Base-by-base conservation (phyloP, 2,113 vertebrate genomes). In the Coturnix japonica region DNA sequence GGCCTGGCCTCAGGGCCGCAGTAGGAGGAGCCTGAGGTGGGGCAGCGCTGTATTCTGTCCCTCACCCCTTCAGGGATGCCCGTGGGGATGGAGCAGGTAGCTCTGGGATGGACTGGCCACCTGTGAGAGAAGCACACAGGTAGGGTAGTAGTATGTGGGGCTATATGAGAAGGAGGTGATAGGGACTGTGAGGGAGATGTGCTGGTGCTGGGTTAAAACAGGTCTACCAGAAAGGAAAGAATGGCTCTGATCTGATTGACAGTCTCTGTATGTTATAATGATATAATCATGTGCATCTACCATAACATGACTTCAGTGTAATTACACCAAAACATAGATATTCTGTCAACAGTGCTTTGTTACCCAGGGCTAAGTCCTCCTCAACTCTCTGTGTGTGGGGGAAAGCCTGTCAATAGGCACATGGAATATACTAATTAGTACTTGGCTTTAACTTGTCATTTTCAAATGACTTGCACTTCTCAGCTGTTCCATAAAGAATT, bases 71-170 rank as follows among this genome's bases (percentile, higher is more conserved):
- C 7, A 6, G 19, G 1, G 18, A 33, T 11, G 13, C 19, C 20
- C 16, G 11, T 14, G 5, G 4, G 16, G 9, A 39, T 49, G 8
- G 43, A 43, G 33, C 0, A 2, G 10, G 22, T 33, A 30, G 25
- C 14, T 1, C 0, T 3, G 21, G 41, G n/a, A 57, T 47, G 19
- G 30, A 47, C 30, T 0, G 3, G n/a, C 23, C 23, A 16, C 3
- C 14, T 11, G 25, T 43, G 75, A 44, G 33, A 57, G 60, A 23
- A 37, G 33, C 8, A 5, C 28, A 35, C 33, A 11, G 28, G 9
- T 54, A 1, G 2, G 4, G 25, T 21, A 44, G 26, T 41, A 13
- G 30, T 33, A 8, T 2, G 0, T 33, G 46, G 41, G 47, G 31
- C 39, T 0, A 2, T n/a, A 23, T 7, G 9, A 8, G 20, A 47